Base-by-base conservation (phyloP, 1,140 invertebrate species). In the Pogonomyrmex californicus region DNA sequence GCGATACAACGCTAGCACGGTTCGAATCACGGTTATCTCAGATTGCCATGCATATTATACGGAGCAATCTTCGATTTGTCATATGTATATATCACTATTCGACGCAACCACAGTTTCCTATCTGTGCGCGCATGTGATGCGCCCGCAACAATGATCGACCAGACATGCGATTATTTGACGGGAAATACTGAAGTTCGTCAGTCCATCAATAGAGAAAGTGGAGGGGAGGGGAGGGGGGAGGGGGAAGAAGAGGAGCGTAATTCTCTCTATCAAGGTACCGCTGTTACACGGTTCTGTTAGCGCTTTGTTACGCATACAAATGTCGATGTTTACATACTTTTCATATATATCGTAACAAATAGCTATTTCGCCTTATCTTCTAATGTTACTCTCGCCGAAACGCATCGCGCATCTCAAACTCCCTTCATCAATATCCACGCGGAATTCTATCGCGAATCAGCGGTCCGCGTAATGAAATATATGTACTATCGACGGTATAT, bases 81-180 rank as follows among this genome's bases (percentile, higher is more conserved):
- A 83, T 73, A 54, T 68, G 51, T 75, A 49, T 75, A 49, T 30
- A 83, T 68, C 68, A 44, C 79, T 54, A 75, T 73, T 82, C 66
- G 66, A 73, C 54, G 54, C 41, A 60, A 73, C 79, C 66, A 70
- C 79, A 73, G 60, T 82, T 73, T 56, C 30, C 79, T 71, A 82
- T 82, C 79, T 82, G 47, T 54, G 41, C 71, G 65, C 56, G 4
- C 49, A 71, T 30, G 38, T 23, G 23, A 68, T 68, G 58, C 38
- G 44, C 30, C 54, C 79, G 68, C 68, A 73, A 75, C 79, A 58
- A 73, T 83, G 68, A 83, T 83, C 79, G 54, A 62, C 68, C 79
- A 83, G 68, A 83, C 70, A 10, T 75, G 44, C 79, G 54, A 75
- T 83, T 83, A 75, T 83, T 83, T 47, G 79, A 73, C 66, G 38